Evolutionary conservation across 1,140 invertebrate genomes (phyloP).

Genomic region (Pentalonia nigronervosa): DNA sequence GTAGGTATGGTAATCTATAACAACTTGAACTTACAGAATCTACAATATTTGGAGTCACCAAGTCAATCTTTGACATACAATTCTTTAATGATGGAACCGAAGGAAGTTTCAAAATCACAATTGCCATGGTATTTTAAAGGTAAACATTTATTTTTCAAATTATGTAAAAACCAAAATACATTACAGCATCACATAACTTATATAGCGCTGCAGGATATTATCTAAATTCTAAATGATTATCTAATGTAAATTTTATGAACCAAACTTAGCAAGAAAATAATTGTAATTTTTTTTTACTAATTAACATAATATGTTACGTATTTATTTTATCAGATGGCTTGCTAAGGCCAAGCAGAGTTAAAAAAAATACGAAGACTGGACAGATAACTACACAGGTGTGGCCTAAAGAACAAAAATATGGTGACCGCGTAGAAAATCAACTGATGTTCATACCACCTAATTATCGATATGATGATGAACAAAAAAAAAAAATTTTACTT

Average conservation of each 20-base stretch:
- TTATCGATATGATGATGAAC: conserved; percentile 54
- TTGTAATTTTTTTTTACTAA: neutral
- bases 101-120: neutral
- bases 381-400: conserved; percentile 64
- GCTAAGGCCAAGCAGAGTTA: neutral
- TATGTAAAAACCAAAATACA: neutral
- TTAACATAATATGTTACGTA: neutral
- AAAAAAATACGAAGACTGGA: neutral
- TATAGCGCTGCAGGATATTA: neutral
- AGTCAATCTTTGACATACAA: neutral
- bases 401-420: conserved; percentile 68
- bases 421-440: conserved; percentile 76
- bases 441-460: conserved; percentile 75
- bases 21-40: neutral
- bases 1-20: neutral
- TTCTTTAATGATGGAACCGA: neutral
- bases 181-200: neutral
- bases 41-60: conserved; percentile 28
- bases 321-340: neutral
- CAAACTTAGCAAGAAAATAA: neutral
- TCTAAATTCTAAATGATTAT: neutral
- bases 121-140: conserved; percentile 55
- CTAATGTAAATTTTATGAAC: neutral
- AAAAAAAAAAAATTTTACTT: conserved; percentile 80
- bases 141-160: neutral